These are phyloP conservation scores for Fulica atra DNA, from an alignment of 2,113 vertebrate species.

Conservation along the genomic window DNA sequence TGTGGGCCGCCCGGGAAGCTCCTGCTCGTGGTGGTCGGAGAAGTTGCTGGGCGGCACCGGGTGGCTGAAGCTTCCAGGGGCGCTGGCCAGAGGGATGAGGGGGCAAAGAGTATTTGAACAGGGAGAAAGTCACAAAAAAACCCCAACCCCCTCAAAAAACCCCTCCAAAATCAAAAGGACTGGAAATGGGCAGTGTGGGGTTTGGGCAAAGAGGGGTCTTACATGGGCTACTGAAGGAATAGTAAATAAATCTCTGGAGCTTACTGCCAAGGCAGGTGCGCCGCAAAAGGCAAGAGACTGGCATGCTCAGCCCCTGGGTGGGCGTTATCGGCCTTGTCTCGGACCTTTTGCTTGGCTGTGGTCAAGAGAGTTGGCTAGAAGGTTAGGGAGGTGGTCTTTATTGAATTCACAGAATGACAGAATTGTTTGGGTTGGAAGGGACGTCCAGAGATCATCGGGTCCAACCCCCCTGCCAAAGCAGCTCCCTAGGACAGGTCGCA, in stretches of 20 bases:
- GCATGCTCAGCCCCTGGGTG: background rate
- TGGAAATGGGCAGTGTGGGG: background rate
- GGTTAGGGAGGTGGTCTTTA: background rate
- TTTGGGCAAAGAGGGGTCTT: background rate
- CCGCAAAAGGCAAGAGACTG: background rate
- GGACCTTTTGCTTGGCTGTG: background rate
- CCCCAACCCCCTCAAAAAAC: too few relatives aligned
- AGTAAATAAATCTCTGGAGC: background rate
- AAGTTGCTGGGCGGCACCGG: background rate
- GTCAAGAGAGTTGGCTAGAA: background rate
- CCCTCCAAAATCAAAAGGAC: background rate
- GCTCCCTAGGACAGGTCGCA: too few relatives aligned
- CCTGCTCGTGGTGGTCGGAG: fast-evolving
- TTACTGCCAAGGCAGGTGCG: fast-evolving
- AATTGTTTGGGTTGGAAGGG: too few relatives aligned
- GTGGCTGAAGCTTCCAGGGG: background rate
- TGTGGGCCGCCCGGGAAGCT: background rate
- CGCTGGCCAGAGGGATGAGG: background rate
- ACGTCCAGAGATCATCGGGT: too few relatives aligned
- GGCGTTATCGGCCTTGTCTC: background rate
- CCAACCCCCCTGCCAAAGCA: too few relatives aligned
- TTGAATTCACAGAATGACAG: background rate
- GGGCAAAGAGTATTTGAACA: fast-evolving
- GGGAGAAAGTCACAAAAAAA: background rate
- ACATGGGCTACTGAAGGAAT: background rate